phyloP scores from a whole-genome alignment of 2,888 invertebrate species.

The Polia nebulosa region DNA sequence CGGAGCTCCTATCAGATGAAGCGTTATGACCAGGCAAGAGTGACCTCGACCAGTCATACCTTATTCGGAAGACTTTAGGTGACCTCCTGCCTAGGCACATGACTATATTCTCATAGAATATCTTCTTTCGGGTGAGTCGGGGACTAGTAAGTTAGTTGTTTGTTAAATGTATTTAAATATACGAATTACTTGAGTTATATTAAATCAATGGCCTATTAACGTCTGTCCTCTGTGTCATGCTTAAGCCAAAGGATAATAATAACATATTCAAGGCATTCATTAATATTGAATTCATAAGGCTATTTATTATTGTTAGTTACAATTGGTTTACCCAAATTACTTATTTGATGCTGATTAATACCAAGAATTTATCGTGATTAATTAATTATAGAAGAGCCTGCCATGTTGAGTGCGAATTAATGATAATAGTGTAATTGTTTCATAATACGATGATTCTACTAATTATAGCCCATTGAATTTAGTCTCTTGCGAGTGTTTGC shows the following conservation, averaged over 20 bases:
- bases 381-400: neutral
- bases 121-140: conserved; percentile 93
- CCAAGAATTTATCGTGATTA: conserved; percentile 12
- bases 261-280: neutral
- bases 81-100: conserved; percentile 98
- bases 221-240: no score
- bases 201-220: neutral
- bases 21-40: conserved; percentile 99
- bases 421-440: conserved; percentile 2
- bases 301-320: conserved; percentile 2
- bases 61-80: conserved; percentile 98
- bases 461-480: neutral
- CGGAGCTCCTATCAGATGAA: conserved; percentile 96
- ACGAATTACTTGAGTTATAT: neutral
- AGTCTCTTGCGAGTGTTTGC: neutral
- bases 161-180: no score
- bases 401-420: neutral
- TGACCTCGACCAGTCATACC: conserved; percentile 99
- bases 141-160: no score
- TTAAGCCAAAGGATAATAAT: neutral
- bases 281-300: neutral
- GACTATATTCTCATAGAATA: conserved; percentile 98
- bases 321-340: neutral
- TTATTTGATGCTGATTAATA: conserved; percentile 5
- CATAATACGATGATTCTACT: neutral